phyloP scores from a whole-genome alignment of 2,888 invertebrate genomes.

The Drosophila pegasa region DNA sequence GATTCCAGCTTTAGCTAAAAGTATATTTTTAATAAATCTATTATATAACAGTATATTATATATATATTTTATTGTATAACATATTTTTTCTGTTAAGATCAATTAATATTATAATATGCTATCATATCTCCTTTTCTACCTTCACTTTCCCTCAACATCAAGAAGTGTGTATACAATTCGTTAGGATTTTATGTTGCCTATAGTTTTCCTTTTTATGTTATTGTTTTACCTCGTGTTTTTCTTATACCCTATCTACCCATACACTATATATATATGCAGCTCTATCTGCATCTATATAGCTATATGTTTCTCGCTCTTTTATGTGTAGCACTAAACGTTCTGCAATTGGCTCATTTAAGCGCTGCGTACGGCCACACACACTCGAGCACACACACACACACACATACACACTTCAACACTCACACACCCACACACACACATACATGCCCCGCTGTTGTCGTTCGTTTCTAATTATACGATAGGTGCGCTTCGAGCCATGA shows the following conservation, averaged over 20 bases:
- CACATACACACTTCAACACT: conserved; percentile 18
- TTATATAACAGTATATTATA: too few relatives aligned
- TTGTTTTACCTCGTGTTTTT: conserved; percentile 32
- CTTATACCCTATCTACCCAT: background rate
- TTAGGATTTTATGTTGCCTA: conserved; percentile 1
- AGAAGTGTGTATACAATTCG: conserved; percentile 1
- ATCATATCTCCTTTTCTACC: too few relatives aligned
- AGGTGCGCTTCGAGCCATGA: conserved; percentile 80
- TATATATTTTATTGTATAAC: too few relatives aligned
- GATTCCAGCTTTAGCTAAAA: too few relatives aligned
- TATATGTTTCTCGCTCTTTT: conserved; percentile 41
- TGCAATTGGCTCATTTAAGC: conserved; percentile 74
- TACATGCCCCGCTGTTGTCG: conserved; percentile 57
- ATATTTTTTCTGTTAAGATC: too few relatives aligned
- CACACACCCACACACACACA: conserved; percentile 22
- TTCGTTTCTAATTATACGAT: conserved; percentile 78
- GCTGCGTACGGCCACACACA: conserved; percentile 56
- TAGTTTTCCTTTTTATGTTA: conserved; percentile 27
- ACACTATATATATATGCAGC: background rate
- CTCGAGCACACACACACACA: conserved; percentile 21
- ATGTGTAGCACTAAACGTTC: conserved; percentile 53
- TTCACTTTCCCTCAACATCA: background rate
- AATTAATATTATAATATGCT: too few relatives aligned
- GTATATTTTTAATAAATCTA: too few relatives aligned
- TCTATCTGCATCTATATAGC: conserved; percentile 5